Evolutionary conservation across 2,888 invertebrate genomes (phyloP).

Genomic region (Xanthia icteritia): DNA sequence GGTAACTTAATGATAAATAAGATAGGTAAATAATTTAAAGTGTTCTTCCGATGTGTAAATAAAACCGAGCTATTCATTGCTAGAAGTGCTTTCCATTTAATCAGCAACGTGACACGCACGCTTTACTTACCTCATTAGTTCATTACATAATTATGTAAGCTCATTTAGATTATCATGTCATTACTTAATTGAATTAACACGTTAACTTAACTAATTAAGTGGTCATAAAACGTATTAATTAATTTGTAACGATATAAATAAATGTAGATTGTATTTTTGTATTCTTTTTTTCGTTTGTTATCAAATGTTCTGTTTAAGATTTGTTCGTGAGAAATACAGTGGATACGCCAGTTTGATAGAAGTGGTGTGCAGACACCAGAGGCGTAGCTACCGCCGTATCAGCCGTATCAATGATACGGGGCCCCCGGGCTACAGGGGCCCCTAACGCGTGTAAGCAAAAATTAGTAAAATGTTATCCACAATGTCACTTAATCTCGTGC

Average conservation of each 20-base stretch:
- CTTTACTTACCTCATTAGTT: neutral
- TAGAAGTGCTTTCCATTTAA: constrained; percentile 35
- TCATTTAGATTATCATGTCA: constrained; percentile 18
- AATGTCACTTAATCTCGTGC: too few species aligned
- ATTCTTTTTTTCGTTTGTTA: constrained; percentile 15
- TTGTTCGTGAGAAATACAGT: constrained; percentile 13
- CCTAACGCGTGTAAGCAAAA: too few species aligned
- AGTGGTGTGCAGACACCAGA: too few species aligned
- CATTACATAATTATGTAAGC: too few species aligned
- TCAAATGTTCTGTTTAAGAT: neutral
- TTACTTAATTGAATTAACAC: constrained; percentile 40
- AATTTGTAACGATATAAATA: neutral
- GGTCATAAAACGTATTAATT: neutral
- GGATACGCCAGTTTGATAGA: constrained; percentile 55
- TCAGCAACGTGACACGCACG: constrained; percentile 9
- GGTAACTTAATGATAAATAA: constrained; percentile 1
- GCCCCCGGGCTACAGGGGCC: too few species aligned
- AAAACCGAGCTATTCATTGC: constrained; percentile 23
- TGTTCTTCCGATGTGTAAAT: constrained; percentile 2
- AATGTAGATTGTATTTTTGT: neutral
- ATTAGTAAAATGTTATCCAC: too few species aligned
- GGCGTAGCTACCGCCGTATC: too few species aligned
- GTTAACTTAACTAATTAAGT: neutral
- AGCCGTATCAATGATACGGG: too few species aligned
- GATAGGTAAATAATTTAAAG: constrained; percentile 3